Conservation (phyloP, 2,888 invertebrate species). For the Lycophotia porphyrea region DNA sequence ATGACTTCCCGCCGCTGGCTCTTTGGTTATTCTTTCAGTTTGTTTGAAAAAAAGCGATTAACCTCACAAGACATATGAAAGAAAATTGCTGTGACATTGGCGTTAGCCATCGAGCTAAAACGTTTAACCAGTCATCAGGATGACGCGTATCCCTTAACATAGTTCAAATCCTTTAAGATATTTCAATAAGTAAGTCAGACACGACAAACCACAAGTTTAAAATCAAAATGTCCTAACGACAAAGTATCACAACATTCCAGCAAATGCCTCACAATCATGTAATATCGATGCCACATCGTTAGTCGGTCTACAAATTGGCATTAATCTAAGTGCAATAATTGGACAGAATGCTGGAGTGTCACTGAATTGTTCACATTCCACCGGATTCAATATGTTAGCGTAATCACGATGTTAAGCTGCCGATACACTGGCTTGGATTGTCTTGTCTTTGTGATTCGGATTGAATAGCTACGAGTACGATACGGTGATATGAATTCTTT, state of each 20-base stretch:
- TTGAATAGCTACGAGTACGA: constrained; percentile 32
- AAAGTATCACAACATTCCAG: constrained; percentile 34
- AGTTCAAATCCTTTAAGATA: background rate
- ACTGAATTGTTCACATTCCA: constrained; percentile 63
- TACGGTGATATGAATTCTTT: constrained; percentile 28
- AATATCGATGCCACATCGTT: constrained; percentile 53
- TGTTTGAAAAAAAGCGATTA: background rate
- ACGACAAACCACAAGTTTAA: background rate
- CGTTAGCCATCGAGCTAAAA: background rate
- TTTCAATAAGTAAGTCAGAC: background rate
- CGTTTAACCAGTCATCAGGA: background rate
- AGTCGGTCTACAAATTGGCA: constrained; percentile 50
- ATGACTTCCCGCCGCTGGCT: background rate
- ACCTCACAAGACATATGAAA: background rate
- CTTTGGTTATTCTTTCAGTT: background rate
- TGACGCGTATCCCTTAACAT: too few species aligned
- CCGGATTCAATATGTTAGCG: constrained; percentile 57
- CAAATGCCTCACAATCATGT: constrained; percentile 16
- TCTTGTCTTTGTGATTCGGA: constrained; percentile 20
- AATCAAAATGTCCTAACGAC: constrained; percentile 15
- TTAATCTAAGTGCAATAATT: constrained; percentile 57
- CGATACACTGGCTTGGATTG: constrained; percentile 44
- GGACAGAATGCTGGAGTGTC: constrained; percentile 51
- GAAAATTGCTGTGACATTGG: background rate
- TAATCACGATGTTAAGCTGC: constrained; percentile 54